Base-by-base conservation (phyloP, 2,888 invertebrate genomes). In the Lampropteryx suffumata region DNA sequence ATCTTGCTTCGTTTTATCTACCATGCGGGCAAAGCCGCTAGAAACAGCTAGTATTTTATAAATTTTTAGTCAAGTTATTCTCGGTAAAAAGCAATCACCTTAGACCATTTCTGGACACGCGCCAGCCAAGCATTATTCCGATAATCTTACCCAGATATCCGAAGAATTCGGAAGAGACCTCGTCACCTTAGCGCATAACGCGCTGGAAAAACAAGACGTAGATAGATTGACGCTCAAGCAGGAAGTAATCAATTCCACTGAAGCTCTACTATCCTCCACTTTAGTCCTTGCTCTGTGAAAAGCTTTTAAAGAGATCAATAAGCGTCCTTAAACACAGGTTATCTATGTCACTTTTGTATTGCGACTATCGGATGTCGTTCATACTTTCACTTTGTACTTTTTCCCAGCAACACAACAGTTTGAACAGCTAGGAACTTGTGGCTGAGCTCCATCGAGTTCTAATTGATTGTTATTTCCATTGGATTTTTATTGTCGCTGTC, bases 401-500 rank as follows among this genome's bases (percentile, higher is more conserved):
- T n/a, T n/a, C n/a, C n/a, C n/a, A n/a, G n/a, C n/a, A n/a, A n/a
- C n/a, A n/a, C n/a, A n/a, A n/a, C n/a, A n/a, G n/a, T n/a, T n/a
- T n/a, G n/a, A n/a, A n/a, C n/a, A n/a, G n/a, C n/a, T n/a, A n/a
- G n/a, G n/a, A n/a, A n/a, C n/a, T n/a, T n/a, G 40, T 41, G 17
- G 55, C 47, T 37, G n/a, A 28, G 51, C 36, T 48, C 53, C 63
- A 68, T 49, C 41, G n/a, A 28, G 52, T 32, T 48, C 53, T 64
- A 68, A 66, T 68, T 66, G 63, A 69, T 69, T 65, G 65, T 64
- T 67, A 63, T 65, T 59, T 55, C 46, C 47, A 47, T 55, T 45
- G 49, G 55, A 62, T 59, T 61, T 67, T 66, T 60, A 64, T 63
- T 57, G 63, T 57, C 58, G 37, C 0, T 54, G 10, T 49, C 28